Base-by-base conservation (phyloP, 2,888 invertebrate species). In the Clanis bilineata region DNA sequence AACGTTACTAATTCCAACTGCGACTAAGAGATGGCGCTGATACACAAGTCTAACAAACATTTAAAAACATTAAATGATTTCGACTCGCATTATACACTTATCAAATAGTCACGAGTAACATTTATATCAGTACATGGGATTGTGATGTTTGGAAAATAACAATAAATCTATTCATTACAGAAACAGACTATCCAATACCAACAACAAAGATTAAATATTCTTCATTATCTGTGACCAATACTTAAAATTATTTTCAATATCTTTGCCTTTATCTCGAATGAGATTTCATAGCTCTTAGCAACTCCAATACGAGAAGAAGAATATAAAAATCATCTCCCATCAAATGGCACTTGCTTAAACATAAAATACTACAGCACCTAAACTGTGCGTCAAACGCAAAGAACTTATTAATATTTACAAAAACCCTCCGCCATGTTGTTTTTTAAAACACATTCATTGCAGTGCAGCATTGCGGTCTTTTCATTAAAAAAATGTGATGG, bases 311-410 rank as follows among this genome's bases (percentile, higher is more conserved):
- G 82, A 86, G 85, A 68, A 72, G 84, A 86, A 79, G 77, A 74
- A 69, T 65, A 47, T 62, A 62, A 63, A 67, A 57, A 81, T 83
- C 76, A 75, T 76, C 84, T 82, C 83, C 85, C 77, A 64, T 65
- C 59, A 39, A 71, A 85, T 88, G 86, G 86, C 85, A 84, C 80
- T 82, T 85, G 86, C 86, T 77, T 73, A 69, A 65, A 64, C 62
- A 69, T 66, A 70, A 70, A 81, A 83, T 75, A 82, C 82, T 85
- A 79, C 28, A 69, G 74, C 71, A 79, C 74, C 75, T 77, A 77
- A 58, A 65, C 56, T 76, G 75, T 83, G 88, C 88, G 88, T 88
- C 69, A 82, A 62, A 87, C 88, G 88, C 86, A 72, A 73, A 73
- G 80, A 75, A 61, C 62, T 67, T 70, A 67, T 64, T 57, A 57